Base-by-base conservation (phyloP, 2,113 vertebrate genomes). In the Smithornis capensis region DNA sequence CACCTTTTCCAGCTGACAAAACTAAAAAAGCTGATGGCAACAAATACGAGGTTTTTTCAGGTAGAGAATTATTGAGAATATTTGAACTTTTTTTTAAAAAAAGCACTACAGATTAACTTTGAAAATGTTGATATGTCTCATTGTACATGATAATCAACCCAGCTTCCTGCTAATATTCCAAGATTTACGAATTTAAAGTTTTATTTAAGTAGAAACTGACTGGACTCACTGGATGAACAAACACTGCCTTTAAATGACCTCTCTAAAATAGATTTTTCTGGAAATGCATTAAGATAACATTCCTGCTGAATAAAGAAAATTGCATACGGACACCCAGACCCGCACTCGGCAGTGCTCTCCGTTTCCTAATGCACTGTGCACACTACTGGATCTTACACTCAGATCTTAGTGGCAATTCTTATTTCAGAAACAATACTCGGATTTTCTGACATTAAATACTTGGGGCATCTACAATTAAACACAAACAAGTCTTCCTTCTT, bases 291-390 rank as follows among this genome's bases (percentile, higher is more conserved):
- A 52, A 70, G 82, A 83, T 47, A 91, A 91, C 18, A 28, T 98
- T 92, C 97, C 97, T 18, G 70, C 97, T 89, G 95, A 98, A 96
- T 87, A 97, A 56, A 98, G 15, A 97, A 94, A 97, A 95, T 53
- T 97, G 94, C 77, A 82, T 23, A 35, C 53, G 89, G 75, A 77
- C 97, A 80, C 95, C 86, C 68, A 94, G 71, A 93, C 59, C 96
- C 49, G 96, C 97, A 56, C 67, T 98, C 17, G 91, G 94, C 90
- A 52, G 87, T 59, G 98, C 81, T 98, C 68, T 40, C 25, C 83
- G 40, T 96, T 98, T 87, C 98, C 98, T 75, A 55, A 95, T 28
- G 96, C 85, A 57, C 35, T 98, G 28, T 97, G 96, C 49, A 95
- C 97, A 37, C 89, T 95, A 69, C 87, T 70, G 33, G 68, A 76